Base-by-base conservation (phyloP, 2,888 invertebrate genomes). In the Augochlorella aurata region DNA sequence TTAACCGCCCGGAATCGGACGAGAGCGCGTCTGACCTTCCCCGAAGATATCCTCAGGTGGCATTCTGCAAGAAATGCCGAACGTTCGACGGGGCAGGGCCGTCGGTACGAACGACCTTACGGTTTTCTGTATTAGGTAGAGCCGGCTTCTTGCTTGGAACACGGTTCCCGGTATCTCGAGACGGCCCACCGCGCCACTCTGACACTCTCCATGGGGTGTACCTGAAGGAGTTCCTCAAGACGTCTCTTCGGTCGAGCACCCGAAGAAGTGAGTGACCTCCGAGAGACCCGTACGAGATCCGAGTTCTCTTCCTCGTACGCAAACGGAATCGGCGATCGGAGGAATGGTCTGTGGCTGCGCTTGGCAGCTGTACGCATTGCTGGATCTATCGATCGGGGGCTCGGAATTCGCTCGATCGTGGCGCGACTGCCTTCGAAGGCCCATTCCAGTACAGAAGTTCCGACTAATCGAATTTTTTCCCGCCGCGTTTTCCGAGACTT, bases 81-180 rank as follows among this genome's bases (percentile, higher is more conserved):
- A 88, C 76, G 77, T 81, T 76, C 58, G 81, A 21, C 70, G 71
- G 77, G 83, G 83, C 74, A 83, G 84, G 84, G 77, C 83, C 83
- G 78, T 74, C 73, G 79, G 78, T 82, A 87, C 38, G 80, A 81
- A 85, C 84, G 77, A 84, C 83, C 88, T 90, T 90, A 92, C 90
- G 90, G 92, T 92, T 91, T 89, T 90, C 92, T 93, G 91, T 93
- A 93, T 93, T 93, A 92, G 93, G 93, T 87, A 90, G 88, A 87
- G 90, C 87, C 89, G 81, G 86, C 88, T 93, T 93, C 92, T 92
- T 93, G 90, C 84, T 65, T 74, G 79, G 80, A 75, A 49, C 79
- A 85, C 76, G 82, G 85, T 92, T 92, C 91, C 86, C 54, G 86
- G 91, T 92, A 93, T 86, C 83, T 74, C 81, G 67, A 61, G 82